Conservation (phyloP, 1,140 invertebrate species). For the Thrips palmi region DNA sequence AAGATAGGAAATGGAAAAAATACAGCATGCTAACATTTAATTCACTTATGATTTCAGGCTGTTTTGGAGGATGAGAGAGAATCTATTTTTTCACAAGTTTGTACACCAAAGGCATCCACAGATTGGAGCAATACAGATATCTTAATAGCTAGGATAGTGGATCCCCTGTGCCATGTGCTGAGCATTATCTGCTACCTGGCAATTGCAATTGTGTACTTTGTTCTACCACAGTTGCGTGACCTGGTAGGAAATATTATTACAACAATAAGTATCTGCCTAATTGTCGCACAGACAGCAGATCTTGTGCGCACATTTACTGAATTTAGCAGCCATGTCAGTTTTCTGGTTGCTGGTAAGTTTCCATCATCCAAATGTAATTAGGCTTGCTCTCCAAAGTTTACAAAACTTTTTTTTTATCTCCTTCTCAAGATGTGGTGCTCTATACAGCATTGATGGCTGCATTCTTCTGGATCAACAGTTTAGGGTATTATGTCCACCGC, state of each 20-base stretch:
- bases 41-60: constrained; percentile 1
- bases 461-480: constrained; percentile 68
- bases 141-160: constrained; percentile 48
- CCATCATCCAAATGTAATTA: constrained; percentile 1
- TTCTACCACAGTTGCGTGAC: constrained; percentile 63
- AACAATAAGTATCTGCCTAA: constrained; percentile 53
- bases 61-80: constrained; percentile 9
- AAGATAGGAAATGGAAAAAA: constrained; percentile 4
- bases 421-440: constrained; percentile 47
- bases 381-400: neutral
- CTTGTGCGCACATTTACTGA: constrained; percentile 60
- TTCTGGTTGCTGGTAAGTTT: constrained; percentile 46
- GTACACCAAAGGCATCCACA: constrained; percentile 41
- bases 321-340: constrained; percentile 55
- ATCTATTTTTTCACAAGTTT: constrained; percentile 30
- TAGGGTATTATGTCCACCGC: constrained; percentile 72
- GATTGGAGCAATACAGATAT: constrained; percentile 48
- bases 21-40: neutral
- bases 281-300: constrained; percentile 53
- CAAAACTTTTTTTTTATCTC: constrained; percentile 13
- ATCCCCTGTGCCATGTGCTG: constrained; percentile 53
- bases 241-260: constrained; percentile 67
- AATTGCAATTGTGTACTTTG: constrained; percentile 62
- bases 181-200: constrained; percentile 48
- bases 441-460: constrained; percentile 53